Base-by-base conservation (phyloP, 2,888 invertebrate genomes). In the Drosophila demipolita region DNA sequence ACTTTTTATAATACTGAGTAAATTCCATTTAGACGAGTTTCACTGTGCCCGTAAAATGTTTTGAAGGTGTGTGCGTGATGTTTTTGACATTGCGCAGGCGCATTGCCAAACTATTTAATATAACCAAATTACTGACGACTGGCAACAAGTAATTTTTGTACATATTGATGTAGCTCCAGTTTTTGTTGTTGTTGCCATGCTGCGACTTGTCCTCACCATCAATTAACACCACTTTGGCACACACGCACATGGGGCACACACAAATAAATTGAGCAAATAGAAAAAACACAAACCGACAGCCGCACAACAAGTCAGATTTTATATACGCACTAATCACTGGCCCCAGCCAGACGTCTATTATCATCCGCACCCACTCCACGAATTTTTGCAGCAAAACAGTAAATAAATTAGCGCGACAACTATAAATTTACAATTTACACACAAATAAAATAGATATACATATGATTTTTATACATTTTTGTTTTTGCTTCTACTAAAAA, bases 181-280 rank as follows among this genome's bases (percentile, higher is more conserved):
- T 59, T 36, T 54, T 58, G 40, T 57, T 71, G 66, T 42, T 72
- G 63, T 68, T 59, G 50, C 50, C 62, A 64, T 58, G 78, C 70
- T 73, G 70, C 36, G 68, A 64, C 66, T 81, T 81, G 80, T 77
- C 85, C 86, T 82, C 87, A 76, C 71, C 81, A 82, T 75, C 82
- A 87, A 89, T 85, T 85, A 85, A 84, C 85, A 84, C 69, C 74
- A 77, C 67, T 89, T 84, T 69, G 63, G 66, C 76, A 52, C 58
- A 71, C 55, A 65, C 55, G 54, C 58, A 69, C 66, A 66, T 40
- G 35, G 20, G 35, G 45, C 58, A 60, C 59, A 66, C 57, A 61
- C 79, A 73, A 70, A 81, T 70, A 63, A 76, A 78, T 76, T 68
- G 61, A 61, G 64, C 58, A 83, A 75, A 81, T 57, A 75, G 53